Percentiles rank a stretch among this genome's conserved stretches.
These are phyloP conservation scores for Embiotoca jacksoni DNA, from an alignment of 2,113 vertebrate genomes.

Conservation along the genomic window DNA sequence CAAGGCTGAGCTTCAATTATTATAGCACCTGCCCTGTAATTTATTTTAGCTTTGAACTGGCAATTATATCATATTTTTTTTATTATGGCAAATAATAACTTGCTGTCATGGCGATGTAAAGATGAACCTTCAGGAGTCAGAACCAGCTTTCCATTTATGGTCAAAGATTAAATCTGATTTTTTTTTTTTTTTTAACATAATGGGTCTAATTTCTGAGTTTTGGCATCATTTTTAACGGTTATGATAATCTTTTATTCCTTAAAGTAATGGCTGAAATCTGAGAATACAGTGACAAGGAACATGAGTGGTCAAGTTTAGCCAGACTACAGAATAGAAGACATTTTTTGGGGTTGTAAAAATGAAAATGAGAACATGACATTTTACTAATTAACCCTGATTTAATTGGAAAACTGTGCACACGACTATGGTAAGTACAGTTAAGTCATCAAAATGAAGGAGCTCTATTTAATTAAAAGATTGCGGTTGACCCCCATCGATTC, in stretches of 20 bases:
- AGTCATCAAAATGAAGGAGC: conserved; percentile 20
- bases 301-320: too few species aligned
- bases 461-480: conserved; percentile 42
- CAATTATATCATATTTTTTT: not conserved
- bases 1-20: not conserved
- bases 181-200: not conserved
- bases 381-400: too few species aligned
- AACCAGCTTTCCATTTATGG: not conserved
- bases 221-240: not conserved
- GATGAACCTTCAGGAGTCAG: conserved; percentile 4
- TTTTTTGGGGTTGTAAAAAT: too few species aligned
- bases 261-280: not conserved
- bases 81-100: not conserved
- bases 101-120: not conserved
- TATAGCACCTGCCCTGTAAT: too few species aligned
- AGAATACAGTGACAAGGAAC: not conserved
- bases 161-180: not conserved
- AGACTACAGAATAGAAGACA: too few species aligned
- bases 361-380: too few species aligned
- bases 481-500: conserved; percentile 18
- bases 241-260: not conserved
- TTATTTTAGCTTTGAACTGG: not conserved
- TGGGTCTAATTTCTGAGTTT: not conserved
- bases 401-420: too few species aligned
- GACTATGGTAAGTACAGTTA: not conserved